phyloP scores from a whole-genome alignment of 2,888 invertebrate genomes.

The Drosophila multiciliata region DNA sequence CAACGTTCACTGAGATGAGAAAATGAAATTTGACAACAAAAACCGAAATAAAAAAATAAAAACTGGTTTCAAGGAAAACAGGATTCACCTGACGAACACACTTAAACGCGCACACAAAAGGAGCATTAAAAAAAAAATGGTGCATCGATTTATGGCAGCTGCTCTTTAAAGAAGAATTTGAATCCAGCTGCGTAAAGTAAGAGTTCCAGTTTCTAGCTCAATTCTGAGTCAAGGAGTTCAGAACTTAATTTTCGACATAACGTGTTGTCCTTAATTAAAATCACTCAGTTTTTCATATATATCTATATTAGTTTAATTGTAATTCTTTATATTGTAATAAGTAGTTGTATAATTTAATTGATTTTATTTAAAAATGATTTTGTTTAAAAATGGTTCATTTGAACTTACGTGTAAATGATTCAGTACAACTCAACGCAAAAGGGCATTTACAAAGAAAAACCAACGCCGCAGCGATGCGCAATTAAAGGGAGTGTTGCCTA shows the following conservation, averaged over 20 bases:
- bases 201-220: neutral
- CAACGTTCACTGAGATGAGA: conserved; percentile 24
- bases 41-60: conserved; percentile 17
- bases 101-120: conserved; percentile 14
- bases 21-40: conserved; percentile 29
- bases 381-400: neutral
- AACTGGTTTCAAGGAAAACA: conserved; percentile 79
- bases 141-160: conserved; percentile 73
- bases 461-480: conserved; percentile 61
- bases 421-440: conserved; percentile 12
- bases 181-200: conserved; percentile 24
- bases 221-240: neutral
- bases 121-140: conserved; percentile 65
- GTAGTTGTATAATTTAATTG: neutral
- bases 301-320: too few relatives aligned
- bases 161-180: conserved; percentile 26
- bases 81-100: conserved; percentile 73
- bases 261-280: neutral
- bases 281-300: neutral
- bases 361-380: neutral
- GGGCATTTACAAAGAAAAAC: conserved; percentile 49
- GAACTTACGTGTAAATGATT: neutral
- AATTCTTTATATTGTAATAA: too few relatives aligned
- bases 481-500: conserved; percentile 75
- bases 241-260: neutral